phyloP scores from a whole-genome alignment of 2,113 vertebrate genomes.

The Brienomyrus brachyistius region DNA sequence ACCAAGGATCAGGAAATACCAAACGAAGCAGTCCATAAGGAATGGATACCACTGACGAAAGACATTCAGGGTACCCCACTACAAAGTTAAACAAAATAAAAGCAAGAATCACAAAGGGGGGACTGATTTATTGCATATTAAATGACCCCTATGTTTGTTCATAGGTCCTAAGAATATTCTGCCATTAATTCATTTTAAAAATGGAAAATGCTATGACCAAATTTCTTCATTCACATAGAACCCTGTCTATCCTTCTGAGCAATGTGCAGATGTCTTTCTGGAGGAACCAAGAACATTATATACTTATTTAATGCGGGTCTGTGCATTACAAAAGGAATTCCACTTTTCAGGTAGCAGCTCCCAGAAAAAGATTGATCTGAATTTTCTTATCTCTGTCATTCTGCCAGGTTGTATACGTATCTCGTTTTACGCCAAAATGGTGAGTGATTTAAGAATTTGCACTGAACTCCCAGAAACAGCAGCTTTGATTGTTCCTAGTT shows the following conservation, averaged over 20 bases:
- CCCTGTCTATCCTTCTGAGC: background rate
- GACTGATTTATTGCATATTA: background rate
- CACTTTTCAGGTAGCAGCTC: background rate
- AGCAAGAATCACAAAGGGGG: background rate
- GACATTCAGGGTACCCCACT: background rate
- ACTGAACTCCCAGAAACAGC: background rate
- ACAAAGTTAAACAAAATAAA: background rate
- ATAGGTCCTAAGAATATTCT: background rate
- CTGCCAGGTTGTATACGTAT: background rate
- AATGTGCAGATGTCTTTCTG: background rate
- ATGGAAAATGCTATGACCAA: background rate
- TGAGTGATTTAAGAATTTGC: background rate
- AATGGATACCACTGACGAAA: background rate
- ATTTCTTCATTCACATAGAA: background rate
- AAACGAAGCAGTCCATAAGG: background rate
- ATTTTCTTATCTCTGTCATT: background rate
- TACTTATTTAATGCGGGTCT: background rate
- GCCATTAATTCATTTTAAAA: background rate
- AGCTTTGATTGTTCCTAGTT: background rate
- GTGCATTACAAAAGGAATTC: background rate
- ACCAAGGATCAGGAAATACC: background rate
- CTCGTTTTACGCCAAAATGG: background rate
- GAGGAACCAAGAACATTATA: background rate
- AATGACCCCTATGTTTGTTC: background rate
- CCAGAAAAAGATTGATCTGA: background rate